Evolutionary conservation across 2,888 invertebrate species (phyloP), one percentile per base, ranked within the genome.

Genomic region (Hermodice carunculata): DNA sequence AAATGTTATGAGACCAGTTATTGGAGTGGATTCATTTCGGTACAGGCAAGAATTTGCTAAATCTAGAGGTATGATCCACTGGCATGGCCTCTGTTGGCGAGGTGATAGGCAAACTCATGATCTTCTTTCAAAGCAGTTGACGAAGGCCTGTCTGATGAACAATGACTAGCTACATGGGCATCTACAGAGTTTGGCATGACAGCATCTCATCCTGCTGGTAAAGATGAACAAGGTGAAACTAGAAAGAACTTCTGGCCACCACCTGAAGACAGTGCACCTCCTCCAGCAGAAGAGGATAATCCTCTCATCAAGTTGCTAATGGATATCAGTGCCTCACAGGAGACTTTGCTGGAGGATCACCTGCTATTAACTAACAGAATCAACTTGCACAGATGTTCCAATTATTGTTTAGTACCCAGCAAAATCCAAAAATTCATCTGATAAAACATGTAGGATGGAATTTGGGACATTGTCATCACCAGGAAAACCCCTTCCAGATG

Each of bases 241-340:
- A n/a, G n/a, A n/a, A n/a, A n/a, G 69, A 57, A 72, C 28, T 51
- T 73, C 0, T 76, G 75, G 75, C 70, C 74, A 11, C 72, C 72
- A n/a, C 76, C 71, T 19, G 75, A 76, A 52, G 71, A 74, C 31
- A 67, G 68, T 46, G 71, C 70, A 28, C 52, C 56, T 24, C 34
- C 64, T 17, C 74, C 75, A 26, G 66, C 70, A 28, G 70, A 71
- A 58, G 63, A 71, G n/a, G 67, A 67, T 61, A 76, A 69, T 46
- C 70, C 70, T 3, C 52, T 73, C 11, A 14, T 69, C 1, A 74
- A 75, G 64, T 40, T 73, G 22, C 31, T 67, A 17, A 67, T 71
- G 67, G 70, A 73, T 73, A 70, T 71, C 8, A 59, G n/a, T n/a
- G n/a, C n/a, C n/a, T n/a, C n/a, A n/a, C n/a, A n/a, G n/a, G n/a